Conservation (phyloP, 2,888 invertebrate genomes). For the Perizoma flavofasciatum region DNA sequence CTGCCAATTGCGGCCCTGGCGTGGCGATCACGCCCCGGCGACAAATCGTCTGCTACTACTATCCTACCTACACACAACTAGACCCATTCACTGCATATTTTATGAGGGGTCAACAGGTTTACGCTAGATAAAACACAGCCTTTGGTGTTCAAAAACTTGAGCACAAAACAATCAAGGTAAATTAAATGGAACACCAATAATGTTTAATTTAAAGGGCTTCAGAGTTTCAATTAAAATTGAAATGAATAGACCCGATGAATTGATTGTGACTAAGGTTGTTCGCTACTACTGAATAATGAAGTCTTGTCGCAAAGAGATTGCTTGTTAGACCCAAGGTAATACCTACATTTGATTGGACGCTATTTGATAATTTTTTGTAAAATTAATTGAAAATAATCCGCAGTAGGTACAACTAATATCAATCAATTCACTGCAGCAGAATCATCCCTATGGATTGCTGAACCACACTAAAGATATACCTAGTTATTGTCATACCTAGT, state of each 20-base stretch:
- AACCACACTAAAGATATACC: no score
- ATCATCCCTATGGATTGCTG: no score
- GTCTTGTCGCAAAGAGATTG: slow-evolving; percentile 8
- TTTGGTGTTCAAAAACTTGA: slow-evolving; percentile 36
- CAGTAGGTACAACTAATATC: no score
- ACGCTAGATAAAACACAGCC: slow-evolving; percentile 50
- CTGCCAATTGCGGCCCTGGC: slow-evolving; percentile 1
- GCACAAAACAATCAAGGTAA: slow-evolving; percentile 16
- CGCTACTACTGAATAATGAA: slow-evolving; percentile 11
- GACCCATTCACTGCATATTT: slow-evolving; percentile 50
- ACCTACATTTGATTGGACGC: neutral
- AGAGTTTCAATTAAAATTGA: slow-evolving; percentile 15
- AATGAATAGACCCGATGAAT: slow-evolving; percentile 14
- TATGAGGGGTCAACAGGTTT: slow-evolving; percentile 51
- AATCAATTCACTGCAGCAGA: no score
- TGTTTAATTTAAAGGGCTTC: slow-evolving; percentile 8
- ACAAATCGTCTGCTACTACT: slow-evolving; percentile 51
- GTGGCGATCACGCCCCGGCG: slow-evolving; percentile 33
- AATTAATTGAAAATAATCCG: no score
- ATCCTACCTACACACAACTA: slow-evolving; percentile 26
- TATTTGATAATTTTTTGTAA: neutral
- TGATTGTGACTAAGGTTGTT: slow-evolving; percentile 10
- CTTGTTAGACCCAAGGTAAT: neutral
- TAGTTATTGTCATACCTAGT: no score
- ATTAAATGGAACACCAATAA: slow-evolving; percentile 1